Conservation (phyloP, 2,113 vertebrate genomes). For the Rhinoderma darwinii region DNA sequence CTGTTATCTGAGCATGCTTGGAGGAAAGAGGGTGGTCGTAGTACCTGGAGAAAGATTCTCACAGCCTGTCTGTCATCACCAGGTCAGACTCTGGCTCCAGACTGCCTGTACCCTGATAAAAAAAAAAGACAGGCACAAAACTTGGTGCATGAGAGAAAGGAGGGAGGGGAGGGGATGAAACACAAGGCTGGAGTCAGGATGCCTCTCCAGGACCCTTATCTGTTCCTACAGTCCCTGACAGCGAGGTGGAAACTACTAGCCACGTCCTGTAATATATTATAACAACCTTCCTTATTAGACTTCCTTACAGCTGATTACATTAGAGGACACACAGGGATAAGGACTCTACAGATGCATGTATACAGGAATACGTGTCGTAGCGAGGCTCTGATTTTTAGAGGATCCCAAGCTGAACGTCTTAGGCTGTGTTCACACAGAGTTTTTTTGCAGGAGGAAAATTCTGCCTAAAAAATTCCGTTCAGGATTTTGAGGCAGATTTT, state of each 20-base stretch:
- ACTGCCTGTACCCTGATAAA: constrained; percentile 53
- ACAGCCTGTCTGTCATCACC: constrained; percentile 55
- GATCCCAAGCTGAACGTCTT: neutral
- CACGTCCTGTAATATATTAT: constrained; percentile 12
- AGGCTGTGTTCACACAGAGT: too few relatives aligned
- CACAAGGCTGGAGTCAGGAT: constrained; percentile 28
- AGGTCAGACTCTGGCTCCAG: constrained; percentile 53
- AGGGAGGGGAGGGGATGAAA: constrained; percentile 25
- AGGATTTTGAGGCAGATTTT: too few relatives aligned
- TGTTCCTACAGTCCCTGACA: neutral
- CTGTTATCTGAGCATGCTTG: constrained; percentile 45
- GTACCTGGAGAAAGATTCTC: constrained; percentile 56
- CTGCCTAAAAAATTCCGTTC: too few relatives aligned
- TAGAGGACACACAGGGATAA: neutral
- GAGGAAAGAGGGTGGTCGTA: constrained; percentile 18
- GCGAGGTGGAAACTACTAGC: neutral
- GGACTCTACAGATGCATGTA: neutral
- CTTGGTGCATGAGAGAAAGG: constrained; percentile 21
- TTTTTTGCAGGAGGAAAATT: too few relatives aligned
- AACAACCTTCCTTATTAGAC: neutral
- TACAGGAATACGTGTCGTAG: neutral
- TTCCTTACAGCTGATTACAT: neutral
- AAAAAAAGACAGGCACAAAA: constrained; percentile 10
- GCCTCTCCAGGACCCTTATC: constrained; percentile 41
- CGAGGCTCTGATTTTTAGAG: neutral